A percentile compares a stretch with the other conserved stretches of the same genome.
Conservation (phyloP, 2,797 vertebrate species). For the Enteromius trimaculatus region DNA sequence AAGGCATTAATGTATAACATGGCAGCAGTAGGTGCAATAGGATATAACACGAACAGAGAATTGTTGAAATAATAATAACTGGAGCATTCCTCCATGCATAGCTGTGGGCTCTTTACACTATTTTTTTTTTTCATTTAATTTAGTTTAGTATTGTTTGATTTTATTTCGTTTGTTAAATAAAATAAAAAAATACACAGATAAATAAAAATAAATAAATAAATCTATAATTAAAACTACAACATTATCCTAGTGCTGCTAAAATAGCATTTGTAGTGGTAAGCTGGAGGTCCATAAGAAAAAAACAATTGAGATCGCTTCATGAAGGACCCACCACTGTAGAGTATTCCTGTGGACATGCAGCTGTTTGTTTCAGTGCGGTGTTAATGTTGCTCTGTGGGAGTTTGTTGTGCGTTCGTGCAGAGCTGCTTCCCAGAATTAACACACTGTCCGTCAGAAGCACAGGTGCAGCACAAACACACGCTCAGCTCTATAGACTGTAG, state of each 20-base stretch:
- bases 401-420: not conserved
- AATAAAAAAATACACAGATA: too few species aligned
- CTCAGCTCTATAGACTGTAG: constrained; percentile 1
- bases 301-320: not conserved
- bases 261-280: not conserved
- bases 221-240: too few species aligned
- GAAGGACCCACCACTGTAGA: not conserved
- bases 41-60: too few species aligned
- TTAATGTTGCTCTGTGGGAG: not conserved
- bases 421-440: not conserved
- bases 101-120: not conserved
- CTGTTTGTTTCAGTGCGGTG: not conserved
- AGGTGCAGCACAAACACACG: constrained; percentile 6
- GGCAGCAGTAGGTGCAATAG: too few species aligned
- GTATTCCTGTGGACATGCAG: constrained; percentile 1
- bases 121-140: too few species aligned
- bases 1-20: too few species aligned
- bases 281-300: not conserved
- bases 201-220: too few species aligned
- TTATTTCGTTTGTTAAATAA: too few species aligned
- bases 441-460: constrained; percentile 2
- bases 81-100: not conserved
- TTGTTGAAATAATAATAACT: too few species aligned
- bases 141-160: too few species aligned
- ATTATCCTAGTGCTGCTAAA: too few species aligned